These are phyloP conservation scores for Itoplectis maculator DNA, from an alignment of 2,888 invertebrate genomes.

Conservation along the genomic window DNA sequence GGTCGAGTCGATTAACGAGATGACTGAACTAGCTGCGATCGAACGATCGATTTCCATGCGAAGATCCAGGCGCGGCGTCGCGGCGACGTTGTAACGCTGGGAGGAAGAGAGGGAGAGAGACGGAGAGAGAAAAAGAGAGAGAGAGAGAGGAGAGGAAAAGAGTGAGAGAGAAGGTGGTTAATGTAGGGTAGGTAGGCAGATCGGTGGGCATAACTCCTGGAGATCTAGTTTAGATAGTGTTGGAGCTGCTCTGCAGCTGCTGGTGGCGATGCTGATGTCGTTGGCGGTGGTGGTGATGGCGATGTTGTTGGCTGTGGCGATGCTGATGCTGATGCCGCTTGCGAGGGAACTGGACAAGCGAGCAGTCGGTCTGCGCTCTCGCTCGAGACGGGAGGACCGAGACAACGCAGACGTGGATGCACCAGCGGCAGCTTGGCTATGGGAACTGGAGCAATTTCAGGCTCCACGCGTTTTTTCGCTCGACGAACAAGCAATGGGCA, in stretches of 20 bases:
- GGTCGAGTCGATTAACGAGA: conserved; percentile 42
- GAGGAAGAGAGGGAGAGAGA: no score
- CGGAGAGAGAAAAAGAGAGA: no score
- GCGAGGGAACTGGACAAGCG: conserved; percentile 51
- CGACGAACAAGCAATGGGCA: neutral
- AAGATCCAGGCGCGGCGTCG: conserved; percentile 9
- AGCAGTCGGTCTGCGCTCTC: conserved; percentile 36
- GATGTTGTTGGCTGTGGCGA: conserved; percentile 61
- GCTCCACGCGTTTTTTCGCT: conserved; percentile 75
- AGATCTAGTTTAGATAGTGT: conserved; percentile 71
- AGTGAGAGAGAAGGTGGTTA: conserved; percentile 58
- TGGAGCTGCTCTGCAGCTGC: conserved; percentile 38
- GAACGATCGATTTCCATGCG: conserved; percentile 54
- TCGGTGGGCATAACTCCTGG: conserved; percentile 62
- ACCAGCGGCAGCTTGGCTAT: conserved; percentile 65
- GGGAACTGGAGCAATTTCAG: conserved; percentile 81
- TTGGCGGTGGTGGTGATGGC: no score
- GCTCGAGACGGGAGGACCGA: conserved; percentile 50
- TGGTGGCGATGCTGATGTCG: conserved; percentile 29
- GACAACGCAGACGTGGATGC: conserved; percentile 12
- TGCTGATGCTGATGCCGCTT: conserved; percentile 33
- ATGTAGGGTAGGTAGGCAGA: conserved; percentile 62
- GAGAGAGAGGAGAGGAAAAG: no score
- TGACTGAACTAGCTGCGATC: conserved; percentile 21
- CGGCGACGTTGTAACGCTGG: neutral